Conservation (phyloP, 2,797 vertebrate genomes). For the Malurus splendens region DNA sequence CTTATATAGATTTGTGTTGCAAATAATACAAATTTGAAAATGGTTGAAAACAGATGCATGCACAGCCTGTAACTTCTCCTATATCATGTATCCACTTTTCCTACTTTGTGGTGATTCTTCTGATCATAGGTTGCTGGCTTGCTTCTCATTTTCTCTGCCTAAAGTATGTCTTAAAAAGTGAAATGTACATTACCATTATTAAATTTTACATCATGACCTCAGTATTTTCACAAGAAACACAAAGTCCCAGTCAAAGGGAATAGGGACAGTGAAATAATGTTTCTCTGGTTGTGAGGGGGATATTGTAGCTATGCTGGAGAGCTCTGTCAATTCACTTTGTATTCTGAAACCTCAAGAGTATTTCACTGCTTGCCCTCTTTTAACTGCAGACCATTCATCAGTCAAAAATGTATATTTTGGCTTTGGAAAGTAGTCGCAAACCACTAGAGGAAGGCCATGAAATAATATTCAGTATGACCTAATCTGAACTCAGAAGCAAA, state of each 20-base stretch:
- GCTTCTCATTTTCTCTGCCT: neutral
- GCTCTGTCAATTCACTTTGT: neutral
- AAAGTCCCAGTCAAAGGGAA: neutral
- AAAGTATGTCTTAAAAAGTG: neutral
- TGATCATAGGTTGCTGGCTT: neutral
- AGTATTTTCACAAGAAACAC: neutral
- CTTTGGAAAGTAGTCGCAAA: neutral
- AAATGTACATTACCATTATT: neutral
- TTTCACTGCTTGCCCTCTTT: neutral
- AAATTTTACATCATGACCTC: neutral
- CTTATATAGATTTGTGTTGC: neutral
- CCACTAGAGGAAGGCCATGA: neutral
- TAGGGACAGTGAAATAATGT: neutral
- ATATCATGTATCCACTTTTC: neutral
- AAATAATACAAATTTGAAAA: neutral
- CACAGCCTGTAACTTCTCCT: neutral
- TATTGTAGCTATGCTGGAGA: neutral
- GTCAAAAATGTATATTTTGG: neutral
- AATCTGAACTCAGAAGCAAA: slow-evolving; percentile 22
- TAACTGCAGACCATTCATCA: neutral
- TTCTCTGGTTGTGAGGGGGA: neutral
- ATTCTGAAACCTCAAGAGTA: neutral
- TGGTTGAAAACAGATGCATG: neutral
- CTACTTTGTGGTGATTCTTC: neutral
- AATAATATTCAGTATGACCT: slow-evolving; percentile 6